Evolutionary conservation across 2,888 invertebrate genomes (phyloP), one percentile per base, ranked within the genome.

Genomic region (Germaria angustata): DNA sequence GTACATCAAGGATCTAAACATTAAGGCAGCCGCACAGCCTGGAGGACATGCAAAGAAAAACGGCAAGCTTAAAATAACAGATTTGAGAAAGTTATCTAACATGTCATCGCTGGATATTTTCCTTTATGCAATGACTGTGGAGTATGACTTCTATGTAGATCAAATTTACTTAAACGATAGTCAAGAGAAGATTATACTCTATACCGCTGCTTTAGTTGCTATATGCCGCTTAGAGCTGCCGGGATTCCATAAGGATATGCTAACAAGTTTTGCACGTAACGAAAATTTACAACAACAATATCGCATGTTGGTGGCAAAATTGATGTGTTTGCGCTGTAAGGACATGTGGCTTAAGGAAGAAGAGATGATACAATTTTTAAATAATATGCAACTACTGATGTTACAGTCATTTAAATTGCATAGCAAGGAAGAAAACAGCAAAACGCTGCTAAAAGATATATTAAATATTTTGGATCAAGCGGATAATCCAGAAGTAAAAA

Each of bases 291-390:
- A 87, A 5, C 84, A 86, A 2, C 86, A 88, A 44, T 66, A 88
- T 2, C 86, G 85, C 11, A 75, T 81, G 15, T 55, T 88, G 34
- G 77, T 85, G 6, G 68, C 81, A 0, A 86, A 86, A 24, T 69
- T 90, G 7, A 92, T 91, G 83, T 90, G 88, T 73, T 90, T 91
- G 51, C 85, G 91, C 0, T 89, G 77, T 7, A 85, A 85, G 8
- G 69, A 78, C 7, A 68, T 73, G n/a, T 86, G 89, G 84, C 34
- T 32, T 2, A 79, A 79, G 13, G 80, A 82, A 0, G 55, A 82
- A 7, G 80, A 85, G 11, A 46, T 77, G 4, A 68, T 77, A 39
- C 20, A 71, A n/a, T 61, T 88, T 53, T 22, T 90, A 15, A 71
- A 69, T 0, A 81, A 86, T 51, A 84, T 89, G 15, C 85, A 86